A percentile compares a stretch with the other conserved stretches of the same genome.
These are phyloP conservation scores for Sebastes alutus DNA, from an alignment of 2,797 vertebrate species.

Conservation along the genomic window DNA sequence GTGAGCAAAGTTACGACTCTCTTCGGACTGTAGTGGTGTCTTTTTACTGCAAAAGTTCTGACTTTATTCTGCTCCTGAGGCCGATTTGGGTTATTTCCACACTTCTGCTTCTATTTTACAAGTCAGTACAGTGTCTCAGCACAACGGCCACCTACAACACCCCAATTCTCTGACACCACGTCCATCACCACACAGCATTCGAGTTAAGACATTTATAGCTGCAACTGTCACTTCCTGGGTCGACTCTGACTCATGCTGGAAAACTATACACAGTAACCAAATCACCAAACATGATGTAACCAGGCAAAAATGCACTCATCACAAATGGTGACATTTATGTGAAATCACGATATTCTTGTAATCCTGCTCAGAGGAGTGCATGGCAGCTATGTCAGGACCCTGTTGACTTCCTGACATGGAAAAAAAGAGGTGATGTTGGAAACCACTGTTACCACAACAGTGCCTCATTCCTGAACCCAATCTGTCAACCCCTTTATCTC, in stretches of 20 bases:
- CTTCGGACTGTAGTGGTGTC: conserved; percentile 10
- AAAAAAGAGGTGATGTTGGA: conserved; percentile 31
- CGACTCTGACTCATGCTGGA: background rate
- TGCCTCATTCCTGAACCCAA: conserved; percentile 32
- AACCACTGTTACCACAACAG: background rate
- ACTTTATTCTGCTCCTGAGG: conserved; percentile 38
- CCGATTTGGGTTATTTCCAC: conserved; percentile 27
- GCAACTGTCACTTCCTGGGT: conserved; percentile 2
- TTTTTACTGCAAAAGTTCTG: conserved; percentile 21
- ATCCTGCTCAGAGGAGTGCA: background rate
- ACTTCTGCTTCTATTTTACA: conserved; percentile 47
- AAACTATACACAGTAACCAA: background rate
- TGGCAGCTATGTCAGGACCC: conserved; percentile 30
- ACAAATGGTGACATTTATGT: conserved; percentile 13
- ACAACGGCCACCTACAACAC: background rate
- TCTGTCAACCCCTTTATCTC: conserved; percentile 19
- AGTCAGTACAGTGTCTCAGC: conserved; percentile 32
- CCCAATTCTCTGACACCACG: conserved; percentile 7
- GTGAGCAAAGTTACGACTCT: conserved; percentile 32
- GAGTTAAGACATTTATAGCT: conserved; percentile 37
- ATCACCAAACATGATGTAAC: conserved; percentile 26
- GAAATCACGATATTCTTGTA: background rate
- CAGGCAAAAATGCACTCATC: background rate
- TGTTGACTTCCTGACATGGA: background rate
- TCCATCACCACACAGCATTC: conserved; percentile 32